Evolutionary conservation across 1,140 invertebrate species (phyloP).

Genomic region (Venustaconcha ellipsiformis): DNA sequence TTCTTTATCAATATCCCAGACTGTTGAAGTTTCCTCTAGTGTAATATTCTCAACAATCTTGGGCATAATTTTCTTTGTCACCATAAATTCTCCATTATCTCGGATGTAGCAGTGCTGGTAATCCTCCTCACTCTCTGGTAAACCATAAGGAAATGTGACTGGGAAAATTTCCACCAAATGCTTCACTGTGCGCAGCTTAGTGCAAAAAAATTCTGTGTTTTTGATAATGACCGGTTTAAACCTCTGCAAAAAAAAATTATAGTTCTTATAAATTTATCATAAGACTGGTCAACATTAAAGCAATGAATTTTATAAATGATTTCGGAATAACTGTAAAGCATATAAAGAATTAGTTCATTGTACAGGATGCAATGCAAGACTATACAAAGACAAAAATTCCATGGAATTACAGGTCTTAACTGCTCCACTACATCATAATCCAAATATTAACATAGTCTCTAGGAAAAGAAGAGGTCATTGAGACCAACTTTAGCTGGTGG

Average conservation of each 20-base stretch:
- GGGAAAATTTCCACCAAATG: constrained; percentile 87
- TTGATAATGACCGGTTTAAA: constrained; percentile 40
- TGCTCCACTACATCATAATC: constrained; percentile 50
- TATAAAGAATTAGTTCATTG: background rate
- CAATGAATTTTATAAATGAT: background rate
- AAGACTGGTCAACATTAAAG: too few species aligned
- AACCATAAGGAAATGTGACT: constrained; percentile 84
- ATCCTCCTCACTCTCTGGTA: constrained; percentile 78
- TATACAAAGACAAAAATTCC: constrained; percentile 35
- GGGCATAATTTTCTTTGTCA: constrained; percentile 59
- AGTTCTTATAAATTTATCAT: background rate
- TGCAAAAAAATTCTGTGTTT: constrained; percentile 52
- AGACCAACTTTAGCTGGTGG: too few species aligned
- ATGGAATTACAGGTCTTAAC: too few species aligned
- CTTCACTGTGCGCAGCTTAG: constrained; percentile 84
- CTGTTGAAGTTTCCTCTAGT: constrained; percentile 58
- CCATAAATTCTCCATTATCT: constrained; percentile 81
- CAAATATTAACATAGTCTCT: too few species aligned
- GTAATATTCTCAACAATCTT: constrained; percentile 72
- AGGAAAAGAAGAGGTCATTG: too few species aligned
- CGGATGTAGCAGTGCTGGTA: constrained; percentile 79
- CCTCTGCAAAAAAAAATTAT: constrained; percentile 26
- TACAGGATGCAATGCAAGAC: background rate
- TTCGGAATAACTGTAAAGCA: background rate
- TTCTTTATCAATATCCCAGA: constrained; percentile 71